Evolutionary conservation across 2,113 vertebrate genomes (phyloP).

Genomic region (Phylloscopus whistleri): DNA sequence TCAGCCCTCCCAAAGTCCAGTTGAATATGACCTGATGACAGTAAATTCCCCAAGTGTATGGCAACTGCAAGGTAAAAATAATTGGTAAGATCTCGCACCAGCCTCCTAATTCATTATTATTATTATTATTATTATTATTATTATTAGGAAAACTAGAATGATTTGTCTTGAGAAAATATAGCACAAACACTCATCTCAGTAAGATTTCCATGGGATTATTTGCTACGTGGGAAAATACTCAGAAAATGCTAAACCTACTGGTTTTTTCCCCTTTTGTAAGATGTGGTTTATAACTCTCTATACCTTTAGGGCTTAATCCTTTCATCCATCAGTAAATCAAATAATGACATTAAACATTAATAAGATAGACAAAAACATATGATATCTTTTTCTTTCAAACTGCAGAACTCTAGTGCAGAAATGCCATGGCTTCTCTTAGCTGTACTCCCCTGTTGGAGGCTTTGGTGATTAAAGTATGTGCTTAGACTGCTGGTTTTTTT

Average conservation of each 20-base stretch:
- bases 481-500: not conserved
- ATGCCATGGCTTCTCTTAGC: not conserved
- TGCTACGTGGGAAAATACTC: not conserved
- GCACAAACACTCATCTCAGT: not conserved
- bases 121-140: not conserved
- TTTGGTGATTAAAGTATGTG: not conserved
- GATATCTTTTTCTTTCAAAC: not conserved
- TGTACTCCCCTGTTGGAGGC: not conserved
- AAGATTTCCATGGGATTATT: not conserved
- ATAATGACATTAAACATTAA: not conserved
- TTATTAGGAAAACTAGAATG: not conserved
- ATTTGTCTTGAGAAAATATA: not conserved
- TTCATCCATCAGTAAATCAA: not conserved
- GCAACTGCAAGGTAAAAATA: not conserved
- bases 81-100: not conserved
- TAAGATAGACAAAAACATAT: not conserved
- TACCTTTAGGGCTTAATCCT: not conserved
- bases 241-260: not conserved
- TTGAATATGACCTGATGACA: not conserved
- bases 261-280: not conserved
- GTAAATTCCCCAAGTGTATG: not conserved
- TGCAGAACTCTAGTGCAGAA: not conserved
- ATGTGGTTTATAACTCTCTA: not conserved
- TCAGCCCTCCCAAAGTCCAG: not conserved
- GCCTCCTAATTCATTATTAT: not conserved